A percentile compares a stretch with the other conserved stretches of the same genome.
Conservation (phyloP, 2,113 vertebrate genomes). For the Plecotus auritus region DNA sequence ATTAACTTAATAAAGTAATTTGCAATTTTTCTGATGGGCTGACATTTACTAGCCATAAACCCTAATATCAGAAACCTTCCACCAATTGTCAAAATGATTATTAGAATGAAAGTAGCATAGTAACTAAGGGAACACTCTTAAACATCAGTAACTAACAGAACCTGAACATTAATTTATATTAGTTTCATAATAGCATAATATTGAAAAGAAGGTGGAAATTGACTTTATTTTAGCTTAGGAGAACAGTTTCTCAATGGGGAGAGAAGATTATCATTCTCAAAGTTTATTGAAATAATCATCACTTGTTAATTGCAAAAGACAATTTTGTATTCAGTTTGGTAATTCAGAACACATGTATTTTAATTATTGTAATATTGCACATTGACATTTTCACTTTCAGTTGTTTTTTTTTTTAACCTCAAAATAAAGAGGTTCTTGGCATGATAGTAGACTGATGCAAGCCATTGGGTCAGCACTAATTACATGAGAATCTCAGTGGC, state of each 20-base stretch:
- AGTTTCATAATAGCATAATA: neutral
- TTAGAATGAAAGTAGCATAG: neutral
- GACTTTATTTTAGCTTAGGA: neutral
- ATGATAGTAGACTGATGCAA: neutral
- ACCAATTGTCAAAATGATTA: slow-evolving; percentile 31
- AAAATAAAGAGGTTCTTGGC: neutral
- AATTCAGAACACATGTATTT: neutral
- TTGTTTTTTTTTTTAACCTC: neutral
- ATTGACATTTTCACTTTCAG: neutral
- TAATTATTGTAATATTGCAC: neutral
- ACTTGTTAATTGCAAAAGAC: neutral
- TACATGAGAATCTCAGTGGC: neutral
- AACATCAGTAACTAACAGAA: neutral
- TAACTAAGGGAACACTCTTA: neutral
- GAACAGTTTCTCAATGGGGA: neutral
- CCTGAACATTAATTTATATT: neutral
- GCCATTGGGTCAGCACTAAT: neutral
- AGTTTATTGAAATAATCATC: slow-evolving; percentile 1
- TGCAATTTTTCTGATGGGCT: neutral
- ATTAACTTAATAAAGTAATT: slow-evolving; percentile 43
- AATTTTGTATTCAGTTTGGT: neutral
- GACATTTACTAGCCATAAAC: slow-evolving; percentile 31
- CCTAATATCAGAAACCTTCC: neutral
- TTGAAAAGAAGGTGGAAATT: neutral
- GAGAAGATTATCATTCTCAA: neutral